Evolutionary conservation across 2,888 invertebrate genomes (phyloP), one percentile per base, ranked within the genome.

Genomic region (Dryobota labecula): DNA sequence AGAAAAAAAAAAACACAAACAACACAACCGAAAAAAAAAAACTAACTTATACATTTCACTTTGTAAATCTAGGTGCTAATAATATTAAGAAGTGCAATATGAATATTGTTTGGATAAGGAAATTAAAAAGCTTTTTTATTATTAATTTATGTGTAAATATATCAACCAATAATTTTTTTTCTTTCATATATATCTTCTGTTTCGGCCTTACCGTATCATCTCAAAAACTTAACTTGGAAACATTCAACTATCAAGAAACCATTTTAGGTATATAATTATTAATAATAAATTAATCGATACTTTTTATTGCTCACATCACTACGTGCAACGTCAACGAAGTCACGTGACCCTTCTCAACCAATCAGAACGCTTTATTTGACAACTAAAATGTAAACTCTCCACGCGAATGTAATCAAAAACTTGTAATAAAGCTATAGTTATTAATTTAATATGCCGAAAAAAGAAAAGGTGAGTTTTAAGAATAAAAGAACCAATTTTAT

Each of bases 381-480:
- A 91, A 85, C 83, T 88, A 90, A 91, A 90, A 90, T 89, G 88
- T 89, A 89, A 90, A 89, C 90, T 89, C 90, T 91, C 88, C 89
- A 90, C 87, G 88, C 88, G 88, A 88, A 89, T 91, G 89, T 84
- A 88, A 89, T 86, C 86, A 87, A 89, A 91, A 91, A 91, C 88
- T 91, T 91, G 86, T 88, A 90, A 89, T 90, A 89, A 84, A 89
- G 88, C 89, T 90, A 89, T 91, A 91, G 88, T 91, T 90, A 90
- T 84, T 87, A 89, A 88, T 89, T 68, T 83, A 90, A 85, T 90
- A 92, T 92, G 92, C 91, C 90, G 85, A 90, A 91, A 91, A 93
- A 89, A 90, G 91, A 91, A 90, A 92, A 93, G 91, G 93, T 93
- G 90, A 92, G 91, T 88, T 88, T 74, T 69, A 68, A 71, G n/a